A percentile compares a stretch with the other conserved stretches of the same genome.
These are phyloP conservation scores for Frieseomelitta varia DNA, from an alignment of 1,140 invertebrate genomes.

Conservation along the genomic window DNA sequence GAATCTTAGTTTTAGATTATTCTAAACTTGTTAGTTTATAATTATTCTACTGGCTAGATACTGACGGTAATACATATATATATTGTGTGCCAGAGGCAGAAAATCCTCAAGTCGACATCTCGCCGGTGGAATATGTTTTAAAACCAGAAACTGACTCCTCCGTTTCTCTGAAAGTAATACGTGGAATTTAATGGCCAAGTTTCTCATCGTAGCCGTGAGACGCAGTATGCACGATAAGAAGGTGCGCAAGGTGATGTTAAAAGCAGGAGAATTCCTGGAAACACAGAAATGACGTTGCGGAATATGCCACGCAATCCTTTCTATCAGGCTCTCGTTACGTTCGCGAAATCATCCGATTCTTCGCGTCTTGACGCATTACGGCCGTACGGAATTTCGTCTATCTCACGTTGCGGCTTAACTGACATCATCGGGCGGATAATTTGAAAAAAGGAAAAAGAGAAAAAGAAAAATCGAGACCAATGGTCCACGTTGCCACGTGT, in stretches of 20 bases:
- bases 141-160: neutral
- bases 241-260: neutral
- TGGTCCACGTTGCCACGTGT: neutral
- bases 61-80: too few relatives aligned
- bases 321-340: constrained; percentile 39
- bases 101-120: too few relatives aligned
- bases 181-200: neutral
- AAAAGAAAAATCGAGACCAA: neutral
- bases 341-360: constrained; percentile 40
- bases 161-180: neutral
- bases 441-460: neutral
- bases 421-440: neutral
- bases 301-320: constrained; percentile 45
- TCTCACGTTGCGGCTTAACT: constrained; percentile 8
- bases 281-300: constrained; percentile 30
- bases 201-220: neutral
- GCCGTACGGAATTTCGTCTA: constrained; percentile 29
- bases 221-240: constrained; percentile 18
- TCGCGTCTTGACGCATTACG: constrained; percentile 31
- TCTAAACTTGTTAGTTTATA: too few relatives aligned
- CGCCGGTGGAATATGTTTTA: too few relatives aligned
- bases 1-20: too few relatives aligned
- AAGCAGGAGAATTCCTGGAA: constrained; percentile 36
- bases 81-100: too few relatives aligned
- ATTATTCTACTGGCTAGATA: too few relatives aligned